Evolutionary conservation across 2,888 invertebrate genomes (phyloP), one percentile per base, ranked within the genome.

Genomic region (Mimumesa dahlbomi): DNA sequence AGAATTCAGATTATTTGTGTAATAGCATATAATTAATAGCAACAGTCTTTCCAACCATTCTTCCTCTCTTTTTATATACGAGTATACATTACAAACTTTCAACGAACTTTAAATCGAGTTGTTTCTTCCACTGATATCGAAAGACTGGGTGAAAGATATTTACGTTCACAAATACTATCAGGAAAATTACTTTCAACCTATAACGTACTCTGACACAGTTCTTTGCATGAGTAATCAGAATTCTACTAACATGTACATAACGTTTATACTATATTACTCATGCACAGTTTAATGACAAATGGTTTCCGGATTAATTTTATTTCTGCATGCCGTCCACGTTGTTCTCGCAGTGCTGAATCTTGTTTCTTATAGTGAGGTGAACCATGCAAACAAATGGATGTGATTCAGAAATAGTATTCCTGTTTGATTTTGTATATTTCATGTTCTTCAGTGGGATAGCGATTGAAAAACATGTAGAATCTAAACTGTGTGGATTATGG

Each of bases 191-290:
- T n/a, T n/a, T n/a, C n/a, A n/a, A n/a, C n/a, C n/a, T n/a, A n/a
- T n/a, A n/a, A n/a, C n/a, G n/a, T n/a, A n/a, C n/a, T n/a, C n/a
- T n/a, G n/a, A n/a, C n/a, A n/a, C n/a, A n/a, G n/a, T n/a, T n/a
- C n/a, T n/a, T 49, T 59, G 43, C 53, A 43, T 38, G 49, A 54
- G 49, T 49, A 48, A 67, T 59, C 48, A 16, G 13, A 14, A 31
- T 5, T 54, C 45, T 45, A 11, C 6, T 43, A 42, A 13, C n/a
- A 22, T 69, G 69, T 69, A 69, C 49, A 69, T 69, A 69, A 69
- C 68, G 59, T 69, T 69, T 69, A 67, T 69, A 68, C 50, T 64
- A 59, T 45, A 54, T 29, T 53, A 54, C 52, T 13, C 42, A 16
- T 65, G 59, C 45, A 59, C 42, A 59, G 59, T 36, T 59, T 6